Evolutionary conservation across 2,888 invertebrate species (phyloP), one percentile per base, ranked within the genome.

Genomic region (Pollenia griseotomentosa): DNA sequence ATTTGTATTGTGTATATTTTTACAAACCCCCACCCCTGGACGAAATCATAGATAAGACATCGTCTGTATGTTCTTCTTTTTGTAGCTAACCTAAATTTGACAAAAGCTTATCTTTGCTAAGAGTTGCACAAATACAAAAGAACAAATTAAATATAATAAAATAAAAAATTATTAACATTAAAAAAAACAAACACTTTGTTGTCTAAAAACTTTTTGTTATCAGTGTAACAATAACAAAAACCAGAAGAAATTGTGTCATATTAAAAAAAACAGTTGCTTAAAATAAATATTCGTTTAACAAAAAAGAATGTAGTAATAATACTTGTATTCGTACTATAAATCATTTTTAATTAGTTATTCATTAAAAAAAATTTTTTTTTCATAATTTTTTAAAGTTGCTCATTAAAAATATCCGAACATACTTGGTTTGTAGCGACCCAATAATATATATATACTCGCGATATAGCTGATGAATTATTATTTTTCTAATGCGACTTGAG

Each of bases 101-200:
- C 73, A 81, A 81, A 81, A 73, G 65, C 81, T 82, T 82, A 82
- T 82, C 82, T 42, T 59, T n/a, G 9, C 40, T 82, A 66, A 74
- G 68, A 75, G 82, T 9, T 73, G 16, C 14, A 61, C 59, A 79
- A 44, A 61, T 59, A 70, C 51, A 79, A 70, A 19, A 66, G 16
- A 57, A 55, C 19, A 77, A 77, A 65, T 44, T 42, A 33, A 75
- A 40, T n/a, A 23, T 16, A 66, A 33, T 57, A 46, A 59, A 57
- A 57, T 23, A 57, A 57, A 57, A 57, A 19, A 33, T 33, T 44
- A 55, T 3, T 16, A 61, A 51, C 9, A 61, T 16, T 46, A 53
- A 55, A 66, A 19, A 44, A 61, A 68, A 57, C 48, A 78, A 48
- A 79, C 42, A 68, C 33, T 79, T 79, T 79, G 19, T 70, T 68